Percentiles rank a stretch among this genome's conserved stretches.
Evolutionary conservation across 30 jellyfish, hydroid and myxozoan species (phyloP).

Genomic region (Hydra vulgaris): DNA sequence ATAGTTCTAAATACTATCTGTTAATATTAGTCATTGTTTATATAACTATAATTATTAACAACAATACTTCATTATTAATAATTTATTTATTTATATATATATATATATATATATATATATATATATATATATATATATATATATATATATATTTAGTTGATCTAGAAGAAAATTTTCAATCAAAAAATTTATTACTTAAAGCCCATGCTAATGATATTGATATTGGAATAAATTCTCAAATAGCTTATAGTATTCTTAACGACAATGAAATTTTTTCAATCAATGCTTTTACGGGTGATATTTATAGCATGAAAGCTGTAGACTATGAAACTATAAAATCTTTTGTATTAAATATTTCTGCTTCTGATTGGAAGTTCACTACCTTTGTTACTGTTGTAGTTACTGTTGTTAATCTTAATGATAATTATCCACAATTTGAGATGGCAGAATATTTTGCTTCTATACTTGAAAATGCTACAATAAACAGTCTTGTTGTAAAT

Average conservation of each 20-base stretch:
- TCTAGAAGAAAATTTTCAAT: not conserved
- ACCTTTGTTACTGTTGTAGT: slow-evolving; percentile 34
- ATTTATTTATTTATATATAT: too few species aligned
- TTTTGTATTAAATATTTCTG: slow-evolving; percentile 45
- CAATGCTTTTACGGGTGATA: slow-evolving; percentile 35
- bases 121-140: not conserved
- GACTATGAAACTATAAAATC: slow-evolving; percentile 54
- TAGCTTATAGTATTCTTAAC: slow-evolving; percentile 28
- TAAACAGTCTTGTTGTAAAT: slow-evolving; percentile 33
- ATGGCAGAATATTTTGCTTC: slow-evolving; percentile 13
- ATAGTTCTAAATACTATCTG: too few species aligned
- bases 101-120: too few species aligned
- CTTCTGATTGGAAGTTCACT: slow-evolving; percentile 51
- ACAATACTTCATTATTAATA: too few species aligned
- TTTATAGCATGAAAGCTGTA: slow-evolving; percentile 22
- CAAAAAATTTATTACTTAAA: not conserved
- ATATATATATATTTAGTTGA: not conserved
- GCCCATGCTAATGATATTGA: slow-evolving; percentile 59
- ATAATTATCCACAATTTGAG: slow-evolving; percentile 51
- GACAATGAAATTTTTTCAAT: slow-evolving; percentile 11
- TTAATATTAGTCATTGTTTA: too few species aligned
- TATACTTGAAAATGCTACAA: slow-evolving; percentile 34
- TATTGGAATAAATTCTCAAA: slow-evolving; percentile 40
- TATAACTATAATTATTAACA: too few species aligned
- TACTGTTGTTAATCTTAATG: slow-evolving; percentile 50